Evolutionary conservation across 2,888 invertebrate genomes (phyloP).

Genomic region (Acanthosepion lycidas): DNA sequence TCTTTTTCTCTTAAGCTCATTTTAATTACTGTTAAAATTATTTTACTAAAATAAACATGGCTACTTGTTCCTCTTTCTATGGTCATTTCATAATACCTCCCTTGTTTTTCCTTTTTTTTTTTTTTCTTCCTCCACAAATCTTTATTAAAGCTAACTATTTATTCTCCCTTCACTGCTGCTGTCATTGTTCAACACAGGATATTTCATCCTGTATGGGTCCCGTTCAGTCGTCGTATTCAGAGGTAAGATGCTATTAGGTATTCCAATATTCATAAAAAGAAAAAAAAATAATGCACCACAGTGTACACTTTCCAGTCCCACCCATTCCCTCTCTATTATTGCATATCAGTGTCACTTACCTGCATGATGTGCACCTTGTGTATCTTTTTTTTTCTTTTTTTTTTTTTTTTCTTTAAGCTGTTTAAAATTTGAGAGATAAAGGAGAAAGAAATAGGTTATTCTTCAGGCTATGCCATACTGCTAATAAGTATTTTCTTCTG

Average conservation of each 20-base stretch:
- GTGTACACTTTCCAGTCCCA: neutral
- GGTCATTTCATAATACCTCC: neutral
- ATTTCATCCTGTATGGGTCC: constrained; percentile 70
- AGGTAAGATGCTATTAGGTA: constrained; percentile 62
- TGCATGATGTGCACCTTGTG: constrained; percentile 18
- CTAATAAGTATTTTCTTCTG: neutral
- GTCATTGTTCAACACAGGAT: constrained; percentile 57
- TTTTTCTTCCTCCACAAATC: neutral
- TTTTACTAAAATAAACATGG: neutral
- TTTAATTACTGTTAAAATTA: no score
- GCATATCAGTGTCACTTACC: neutral
- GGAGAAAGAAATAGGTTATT: neutral
- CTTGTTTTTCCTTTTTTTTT: neutral
- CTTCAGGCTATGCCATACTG: neutral
- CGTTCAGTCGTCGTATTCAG: constrained; percentile 68
- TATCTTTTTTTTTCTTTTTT: neutral
- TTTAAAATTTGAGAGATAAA: neutral
- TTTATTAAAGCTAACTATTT: constrained; percentile 24
- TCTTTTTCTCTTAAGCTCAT: no score
- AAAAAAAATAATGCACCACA: constrained; percentile 2
- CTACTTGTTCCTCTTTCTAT: neutral
- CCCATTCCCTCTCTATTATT: neutral
- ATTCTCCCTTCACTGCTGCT: constrained; percentile 25
- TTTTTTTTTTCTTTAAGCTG: neutral
- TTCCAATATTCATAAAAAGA: neutral